Evolutionary conservation across 2,888 invertebrate genomes (phyloP), one percentile per base, ranked within the genome.

Genomic region (Mythimna loreyi): DNA sequence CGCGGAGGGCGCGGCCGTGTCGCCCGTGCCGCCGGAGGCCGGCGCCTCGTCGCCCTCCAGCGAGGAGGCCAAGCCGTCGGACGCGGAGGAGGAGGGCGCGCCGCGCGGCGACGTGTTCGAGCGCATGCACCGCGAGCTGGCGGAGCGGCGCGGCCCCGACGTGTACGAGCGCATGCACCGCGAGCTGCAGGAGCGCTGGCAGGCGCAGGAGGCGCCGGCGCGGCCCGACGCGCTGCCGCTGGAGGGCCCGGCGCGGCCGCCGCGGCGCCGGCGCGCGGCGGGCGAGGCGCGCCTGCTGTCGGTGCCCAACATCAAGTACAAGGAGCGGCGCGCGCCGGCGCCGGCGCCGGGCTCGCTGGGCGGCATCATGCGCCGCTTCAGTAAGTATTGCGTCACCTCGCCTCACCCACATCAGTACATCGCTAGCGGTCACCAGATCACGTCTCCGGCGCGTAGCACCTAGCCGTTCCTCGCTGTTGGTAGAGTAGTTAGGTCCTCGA

Each of bases 321-420:
- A 90, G 78, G 93, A 94, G 86, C 87, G 97, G 96, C 89, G 93
- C 96, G 90, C 95, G 96, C 86, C 94, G 93, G 88, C 96, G 94
- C 84, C 89, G 81, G 85, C 94, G 91, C 91, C 92, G 89, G 91
- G 87, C 96, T 90, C 97, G 77, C 97, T 97, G 96, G 97, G 97
- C 86, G 97, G 97, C 91, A 96, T 98, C 86, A 97, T 97, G 96
- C 97, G 98, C 92, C 97, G 98, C 96, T 98, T 98, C 97, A 98
- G 98, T 98, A 98, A 98, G 98, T 98, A 97, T 80, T 88, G 80
- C 78, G 85, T 80, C 88, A 78, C 78, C 85, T 81, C 79, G 81
- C 71, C 71, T 84, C 87, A 86, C 79, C 84, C 84, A 82, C 88
- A 84, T 83, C 82, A 79, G 82, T 68, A 72, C 82, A 84, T 85